These are phyloP conservation scores for Tiphia femorata DNA, from an alignment of 2,888 invertebrate species.

Conservation along the genomic window DNA sequence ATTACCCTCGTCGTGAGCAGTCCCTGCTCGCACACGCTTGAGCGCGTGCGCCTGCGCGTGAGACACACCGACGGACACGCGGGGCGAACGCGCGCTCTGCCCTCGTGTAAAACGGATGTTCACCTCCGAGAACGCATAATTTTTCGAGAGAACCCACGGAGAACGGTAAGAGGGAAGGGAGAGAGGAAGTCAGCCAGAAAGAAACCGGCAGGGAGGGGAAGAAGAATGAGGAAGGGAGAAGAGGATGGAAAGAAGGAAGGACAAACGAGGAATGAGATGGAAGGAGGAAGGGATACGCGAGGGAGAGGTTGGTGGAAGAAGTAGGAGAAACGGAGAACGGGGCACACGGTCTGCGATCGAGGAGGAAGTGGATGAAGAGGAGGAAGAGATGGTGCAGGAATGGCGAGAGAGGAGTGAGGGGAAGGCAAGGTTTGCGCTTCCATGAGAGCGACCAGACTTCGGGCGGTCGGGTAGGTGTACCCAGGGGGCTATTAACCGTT, in stretches of 20 bases:
- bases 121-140: constrained; percentile 56
- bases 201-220: constrained; percentile 17
- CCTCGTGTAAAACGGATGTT: constrained; percentile 58
- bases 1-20: constrained; percentile 40
- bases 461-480: constrained; percentile 55
- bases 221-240: constrained; percentile 13
- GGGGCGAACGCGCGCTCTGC: constrained; percentile 17
- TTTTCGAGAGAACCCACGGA: constrained; percentile 50
- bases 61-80: constrained; percentile 9
- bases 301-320: constrained; percentile 18
- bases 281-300: constrained; percentile 15
- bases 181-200: constrained; percentile 37
- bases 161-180: constrained; percentile 35
- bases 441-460: constrained; percentile 48
- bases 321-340: constrained; percentile 1
- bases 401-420: constrained; percentile 28
- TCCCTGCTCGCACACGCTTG: constrained; percentile 12
- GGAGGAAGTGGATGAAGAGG: constrained; percentile 11
- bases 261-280: constrained; percentile 20
- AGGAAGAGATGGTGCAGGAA: constrained; percentile 19
- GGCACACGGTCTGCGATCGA: constrained; percentile 17
- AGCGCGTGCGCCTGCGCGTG: background rate
- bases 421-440: constrained; percentile 41
- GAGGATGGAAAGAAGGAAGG: constrained; percentile 22
- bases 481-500: constrained; percentile 66